Base-by-base conservation (phyloP, 2,888 invertebrate species). In the Nemoura dubitans region DNA sequence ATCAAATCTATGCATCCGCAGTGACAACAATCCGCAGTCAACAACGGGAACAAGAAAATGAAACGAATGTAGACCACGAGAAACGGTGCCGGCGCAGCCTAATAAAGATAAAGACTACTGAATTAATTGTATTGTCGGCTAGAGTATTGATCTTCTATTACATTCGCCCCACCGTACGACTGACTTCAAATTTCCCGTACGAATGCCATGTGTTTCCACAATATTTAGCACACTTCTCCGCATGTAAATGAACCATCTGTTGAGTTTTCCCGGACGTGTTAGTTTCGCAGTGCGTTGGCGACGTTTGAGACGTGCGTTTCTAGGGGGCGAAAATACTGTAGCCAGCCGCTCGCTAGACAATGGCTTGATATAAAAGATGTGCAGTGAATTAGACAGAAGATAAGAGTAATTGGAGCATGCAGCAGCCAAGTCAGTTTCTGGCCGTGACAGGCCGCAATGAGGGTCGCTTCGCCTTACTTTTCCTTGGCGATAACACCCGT, bases 311-410 rank as follows among this genome's bases (percentile, higher is more conserved):
- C 59, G 59, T 59, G 59, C 59, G 21, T 59, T 1, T 21, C 6
- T 36, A 59, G 59, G 14, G 21, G 14, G 59, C 14, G 59, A 21
- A 59, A 21, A 59, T 36, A 59, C 59, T 59, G 59, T 59, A 59
- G 59, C 59, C 59, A 59, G 21, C 59, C 16, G 59, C 59, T 10
- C 10, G 14, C 59, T 59, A 59, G 59, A 59, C 59, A 59, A 59
- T 59, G 59, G 59, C 14, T 59, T 59, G 59, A 59, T 59, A 59
- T 59, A 59, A 59, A 78, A 78, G 78, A 78, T 78, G 78, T 78
- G 78, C 78, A 78, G 78, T 78, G 78, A 78, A 78, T 78, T 78
- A 78, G 78, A 26, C 26, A 78, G 27, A n/a, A 78, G 78, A 78
- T 78, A 78, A 28, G 28, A 78, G 27, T 26, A 78, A 78, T 26